A percentile compares a stretch with the other conserved stretches of the same genome.
These are phyloP conservation scores for Erythrolamprus reginae DNA, from an alignment of 2,113 vertebrate species.

Conservation along the genomic window DNA sequence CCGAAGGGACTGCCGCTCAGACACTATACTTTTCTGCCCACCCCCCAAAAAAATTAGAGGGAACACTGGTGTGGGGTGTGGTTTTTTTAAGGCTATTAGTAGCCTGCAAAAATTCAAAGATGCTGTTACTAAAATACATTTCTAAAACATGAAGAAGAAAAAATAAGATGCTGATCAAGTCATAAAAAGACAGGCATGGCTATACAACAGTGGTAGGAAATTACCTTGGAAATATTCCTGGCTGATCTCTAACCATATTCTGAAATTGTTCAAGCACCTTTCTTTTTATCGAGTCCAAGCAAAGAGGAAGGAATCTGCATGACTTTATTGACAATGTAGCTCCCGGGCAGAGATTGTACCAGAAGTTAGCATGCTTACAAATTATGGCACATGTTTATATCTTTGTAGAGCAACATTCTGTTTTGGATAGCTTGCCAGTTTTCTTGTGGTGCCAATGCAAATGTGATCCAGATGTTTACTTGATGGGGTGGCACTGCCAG, in stretches of 20 bases:
- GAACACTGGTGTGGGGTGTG: too few species aligned
- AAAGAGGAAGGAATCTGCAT: conserved; percentile 47
- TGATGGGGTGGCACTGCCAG: conserved; percentile 55
- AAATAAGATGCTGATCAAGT: neutral
- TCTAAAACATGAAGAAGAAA: neutral
- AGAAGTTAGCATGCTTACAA: conserved; percentile 56
- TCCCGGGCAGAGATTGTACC: neutral
- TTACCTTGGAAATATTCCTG: neutral
- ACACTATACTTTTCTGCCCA: too few species aligned
- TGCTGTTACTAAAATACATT: neutral
- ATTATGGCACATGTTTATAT: conserved; percentile 58
- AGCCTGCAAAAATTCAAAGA: neutral
- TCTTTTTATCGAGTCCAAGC: conserved; percentile 33
- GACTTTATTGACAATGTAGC: conserved; percentile 41
- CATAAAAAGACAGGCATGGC: neutral
- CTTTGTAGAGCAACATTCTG: conserved; percentile 59
- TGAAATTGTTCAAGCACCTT: conserved; percentile 40
- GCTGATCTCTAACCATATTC: conserved; percentile 34
- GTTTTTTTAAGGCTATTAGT: neutral
- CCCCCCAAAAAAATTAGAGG: too few species aligned
- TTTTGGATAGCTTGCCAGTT: conserved; percentile 58
- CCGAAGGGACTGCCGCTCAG: too few species aligned
- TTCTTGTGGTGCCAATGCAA: conserved; percentile 58
- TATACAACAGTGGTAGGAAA: neutral
- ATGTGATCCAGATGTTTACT: conserved; percentile 67